phyloP scores from a whole-genome alignment of 2,888 invertebrate species.

The Oxycera nigricornis region DNA sequence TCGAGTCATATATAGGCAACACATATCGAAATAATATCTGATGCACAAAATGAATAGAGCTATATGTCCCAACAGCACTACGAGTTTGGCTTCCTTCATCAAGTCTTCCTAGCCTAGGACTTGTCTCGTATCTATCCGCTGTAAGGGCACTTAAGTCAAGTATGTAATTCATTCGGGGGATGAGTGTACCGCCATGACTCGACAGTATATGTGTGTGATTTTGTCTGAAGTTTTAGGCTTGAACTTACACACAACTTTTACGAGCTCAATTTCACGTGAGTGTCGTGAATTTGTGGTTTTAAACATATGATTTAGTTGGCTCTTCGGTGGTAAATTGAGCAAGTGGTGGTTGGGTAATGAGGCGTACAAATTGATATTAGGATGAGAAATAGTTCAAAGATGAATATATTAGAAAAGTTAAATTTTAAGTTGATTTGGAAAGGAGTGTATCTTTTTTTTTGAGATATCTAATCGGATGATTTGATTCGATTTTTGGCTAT shows the following conservation, averaged over 20 bases:
- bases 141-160: constrained; percentile 27
- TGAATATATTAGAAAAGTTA: too few species aligned
- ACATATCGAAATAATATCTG: constrained; percentile 14
- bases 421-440: too few species aligned
- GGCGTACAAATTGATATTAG: background rate
- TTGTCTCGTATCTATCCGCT: too few species aligned
- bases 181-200: background rate
- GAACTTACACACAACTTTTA: constrained; percentile 11
- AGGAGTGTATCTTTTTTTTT: too few species aligned
- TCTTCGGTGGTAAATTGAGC: background rate
- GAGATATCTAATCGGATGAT: too few species aligned
- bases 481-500: too few species aligned
- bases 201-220: constrained; percentile 12
- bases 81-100: too few species aligned
- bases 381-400: too few species aligned
- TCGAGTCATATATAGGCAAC: background rate
- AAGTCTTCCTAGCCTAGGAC: too few species aligned
- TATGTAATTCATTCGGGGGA: constrained; percentile 14
- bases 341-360: background rate
- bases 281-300: background rate
- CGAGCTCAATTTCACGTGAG: constrained; percentile 13
- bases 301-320: constrained; percentile 3
- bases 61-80: too few species aligned
- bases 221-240: constrained; percentile 3
- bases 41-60: too few species aligned